Percentiles rank a stretch among this genome's conserved stretches.
These are phyloP conservation scores for Agonopterix heracliana DNA, from an alignment of 2,888 invertebrate genomes.

Conservation along the genomic window DNA sequence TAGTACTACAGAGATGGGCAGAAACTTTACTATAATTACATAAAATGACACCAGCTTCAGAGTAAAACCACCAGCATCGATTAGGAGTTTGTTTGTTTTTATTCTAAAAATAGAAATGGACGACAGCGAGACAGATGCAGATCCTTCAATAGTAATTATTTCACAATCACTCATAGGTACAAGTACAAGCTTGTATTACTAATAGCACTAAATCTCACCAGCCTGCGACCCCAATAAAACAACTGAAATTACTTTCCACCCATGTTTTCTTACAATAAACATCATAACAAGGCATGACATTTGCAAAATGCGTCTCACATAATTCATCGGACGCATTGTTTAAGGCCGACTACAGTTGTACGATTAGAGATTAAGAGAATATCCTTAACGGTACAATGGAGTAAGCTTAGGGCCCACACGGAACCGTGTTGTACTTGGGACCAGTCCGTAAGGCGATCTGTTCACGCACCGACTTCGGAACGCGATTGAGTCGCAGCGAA, in stretches of 20 bases:
- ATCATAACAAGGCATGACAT: conserved; percentile 54
- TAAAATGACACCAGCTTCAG: no score
- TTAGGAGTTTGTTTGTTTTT: no score
- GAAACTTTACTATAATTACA: no score
- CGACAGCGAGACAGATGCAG: no score
- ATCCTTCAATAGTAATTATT: no score
- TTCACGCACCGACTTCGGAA: conserved; percentile 13
- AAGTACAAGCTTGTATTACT: no score
- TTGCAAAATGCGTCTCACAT: conserved; percentile 48
- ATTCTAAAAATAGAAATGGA: no score
- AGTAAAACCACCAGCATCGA: no score
- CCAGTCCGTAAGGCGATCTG: conserved; percentile 18
- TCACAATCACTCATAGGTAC: no score
- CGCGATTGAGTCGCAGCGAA: conserved; percentile 13
- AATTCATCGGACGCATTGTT: conserved; percentile 62
- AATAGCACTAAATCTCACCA: no score
- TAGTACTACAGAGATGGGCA: no score
- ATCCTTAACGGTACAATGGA: conserved; percentile 58
- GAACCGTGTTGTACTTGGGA: conserved; percentile 15
- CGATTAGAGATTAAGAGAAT: conserved; percentile 62
- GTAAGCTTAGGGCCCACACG: conserved; percentile 43
- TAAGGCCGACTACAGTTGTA: conserved; percentile 48
- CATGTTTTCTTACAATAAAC: conserved; percentile 1
- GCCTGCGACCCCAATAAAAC: no score
- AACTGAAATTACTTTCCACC: neutral